Percentiles rank a stretch among this genome's conserved stretches.
phyloP scores from a whole-genome alignment of 2,888 invertebrate genomes.

The Cryptus viduatorius region DNA sequence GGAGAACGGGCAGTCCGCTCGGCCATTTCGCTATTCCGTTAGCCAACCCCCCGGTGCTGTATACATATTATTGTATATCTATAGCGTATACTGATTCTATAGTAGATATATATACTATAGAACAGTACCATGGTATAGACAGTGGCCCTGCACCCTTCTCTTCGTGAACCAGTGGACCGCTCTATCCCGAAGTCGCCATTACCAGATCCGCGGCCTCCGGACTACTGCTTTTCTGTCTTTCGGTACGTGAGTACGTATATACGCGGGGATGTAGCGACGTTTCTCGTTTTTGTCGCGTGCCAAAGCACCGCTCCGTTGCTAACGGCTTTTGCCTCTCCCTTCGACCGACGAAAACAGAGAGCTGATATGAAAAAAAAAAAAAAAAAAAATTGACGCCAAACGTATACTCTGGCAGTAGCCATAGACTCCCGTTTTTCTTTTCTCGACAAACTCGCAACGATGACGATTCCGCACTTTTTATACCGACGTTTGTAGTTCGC shows the following conservation, averaged over 20 bases:
- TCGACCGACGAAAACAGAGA: conserved; percentile 72
- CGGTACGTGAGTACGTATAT: neutral
- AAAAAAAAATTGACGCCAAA: conserved; percentile 57
- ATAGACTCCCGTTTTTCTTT: neutral
- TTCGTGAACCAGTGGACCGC: conserved; percentile 71
- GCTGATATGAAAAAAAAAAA: conserved; percentile 46
- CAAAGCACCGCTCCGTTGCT: conserved; percentile 65
- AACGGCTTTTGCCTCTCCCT: conserved; percentile 64
- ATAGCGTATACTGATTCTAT: conserved; percentile 31
- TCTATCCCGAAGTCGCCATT: conserved; percentile 74
- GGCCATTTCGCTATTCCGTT: conserved; percentile 77
- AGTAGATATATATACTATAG: conserved; percentile 14
- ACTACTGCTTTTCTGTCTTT: conserved; percentile 44
- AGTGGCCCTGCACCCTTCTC: conserved; percentile 53
- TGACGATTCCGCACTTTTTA: conserved; percentile 24
- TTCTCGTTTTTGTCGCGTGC: conserved; percentile 79
- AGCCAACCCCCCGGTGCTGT: conserved; percentile 63
- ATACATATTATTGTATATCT: conserved; percentile 29
- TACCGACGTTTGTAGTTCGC: neutral
- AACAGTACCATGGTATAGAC: neutral
- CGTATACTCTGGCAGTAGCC: neutral
- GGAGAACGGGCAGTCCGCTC: conserved; percentile 76
- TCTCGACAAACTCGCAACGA: conserved; percentile 22
- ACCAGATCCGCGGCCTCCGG: conserved; percentile 61
- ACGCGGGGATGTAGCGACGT: conserved; percentile 81